Evolutionary conservation across 2,888 invertebrate species (phyloP), one percentile per base, ranked within the genome.

Genomic region (Megaustenia siamemsis): DNA sequence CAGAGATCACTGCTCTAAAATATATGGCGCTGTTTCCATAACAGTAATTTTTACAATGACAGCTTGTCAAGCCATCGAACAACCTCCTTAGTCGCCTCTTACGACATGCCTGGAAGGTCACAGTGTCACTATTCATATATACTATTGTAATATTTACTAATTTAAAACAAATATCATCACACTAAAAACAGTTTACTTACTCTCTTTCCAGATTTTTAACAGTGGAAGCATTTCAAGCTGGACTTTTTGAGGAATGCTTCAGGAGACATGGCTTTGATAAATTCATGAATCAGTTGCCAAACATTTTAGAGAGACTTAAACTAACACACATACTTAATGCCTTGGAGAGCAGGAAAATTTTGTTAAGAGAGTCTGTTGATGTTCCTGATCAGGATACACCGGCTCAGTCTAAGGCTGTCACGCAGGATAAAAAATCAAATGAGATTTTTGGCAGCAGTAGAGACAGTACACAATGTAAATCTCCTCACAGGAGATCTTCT

Each of bases 191-290:
- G 32, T 32, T 32, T 63, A 10, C 8, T 45, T 49, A 21, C 10
- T 32, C 43, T 5, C 49, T 66, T 66, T 66, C 21, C 78, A 83
- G 83, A 53, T 80, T 38, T 75, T 28, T 63, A 40, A n/a, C 63
- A 49, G 80, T 73, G 21, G 73, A 73, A 49, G 63, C 24, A 21
- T 56, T 84, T 43, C 71, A 80, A 56, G 28, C 35, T 21, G 73
- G 75, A 10, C 80, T 84, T 35, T 73, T 84, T 15, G 84, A 84
- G 2, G 84, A 84, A 63, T 84, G 84, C 66, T 18, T 63, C 38
- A 43, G 32, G 10, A 56, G 80, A 28, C 45, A 75, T 75, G 84
- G 84, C 53, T 6, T 49, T 18, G 80, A 73, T 24, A 84, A 63
- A 45, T 84, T 84, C 60, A 21, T 84, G 38, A 35, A 63, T 38